phyloP scores from a whole-genome alignment of 2,888 invertebrate species.

The Monoplex corrugatus region DNA sequence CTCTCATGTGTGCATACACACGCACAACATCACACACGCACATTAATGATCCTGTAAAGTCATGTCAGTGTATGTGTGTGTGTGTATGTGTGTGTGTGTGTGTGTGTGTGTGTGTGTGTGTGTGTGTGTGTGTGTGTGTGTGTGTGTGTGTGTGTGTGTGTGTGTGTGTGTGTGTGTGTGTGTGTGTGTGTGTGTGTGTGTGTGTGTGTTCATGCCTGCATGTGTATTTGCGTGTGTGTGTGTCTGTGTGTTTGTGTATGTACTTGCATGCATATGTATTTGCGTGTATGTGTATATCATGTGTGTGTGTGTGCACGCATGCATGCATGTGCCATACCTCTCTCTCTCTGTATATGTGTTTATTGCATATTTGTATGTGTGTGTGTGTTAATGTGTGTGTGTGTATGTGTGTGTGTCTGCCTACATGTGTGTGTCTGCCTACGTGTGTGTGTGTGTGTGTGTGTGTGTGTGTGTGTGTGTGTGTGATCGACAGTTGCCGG shows the following conservation, averaged over 20 bases:
- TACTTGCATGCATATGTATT: neutral
- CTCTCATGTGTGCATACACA: no score
- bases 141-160: no score
- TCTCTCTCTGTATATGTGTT: no score
- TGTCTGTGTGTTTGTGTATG: neutral
- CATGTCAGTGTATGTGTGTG: no score
- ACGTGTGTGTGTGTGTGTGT: neutral
- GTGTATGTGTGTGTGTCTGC: neutral
- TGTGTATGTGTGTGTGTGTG: neutral
- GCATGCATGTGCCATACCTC: no score
- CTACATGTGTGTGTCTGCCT: neutral
- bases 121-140: neutral
- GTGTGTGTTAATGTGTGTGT: neutral
- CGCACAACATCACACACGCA: neutral
- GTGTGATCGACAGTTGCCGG: constrained; percentile 67
- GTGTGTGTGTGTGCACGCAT: neutral
- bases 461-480: neutral
- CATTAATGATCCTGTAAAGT: neutral
- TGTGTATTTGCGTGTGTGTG: neutral
- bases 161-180: neutral
- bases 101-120: neutral
- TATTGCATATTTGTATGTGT: no score
- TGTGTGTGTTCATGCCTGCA: neutral
- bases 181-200: neutral
- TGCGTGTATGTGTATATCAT: neutral